Percentiles rank a stretch among this genome's conserved stretches.
Conservation (phyloP, 1,140 invertebrate species). For the Hylaeus anthracinus region DNA sequence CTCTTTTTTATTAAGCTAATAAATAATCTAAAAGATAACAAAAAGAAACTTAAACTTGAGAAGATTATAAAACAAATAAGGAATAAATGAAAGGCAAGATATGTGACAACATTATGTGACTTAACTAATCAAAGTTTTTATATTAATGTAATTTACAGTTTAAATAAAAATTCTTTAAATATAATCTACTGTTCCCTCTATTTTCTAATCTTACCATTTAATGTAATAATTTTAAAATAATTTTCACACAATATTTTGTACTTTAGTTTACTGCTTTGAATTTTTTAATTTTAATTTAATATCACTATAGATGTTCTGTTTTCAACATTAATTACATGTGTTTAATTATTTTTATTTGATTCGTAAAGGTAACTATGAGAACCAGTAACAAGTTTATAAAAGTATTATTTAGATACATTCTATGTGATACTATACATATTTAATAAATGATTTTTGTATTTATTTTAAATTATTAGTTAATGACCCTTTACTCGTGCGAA, state of each 20-base stretch:
- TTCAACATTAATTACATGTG: neutral
- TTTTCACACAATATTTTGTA: neutral
- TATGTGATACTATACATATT: neutral
- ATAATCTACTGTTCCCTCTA: constrained; percentile 53
- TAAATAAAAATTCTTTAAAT: constrained; percentile 58
- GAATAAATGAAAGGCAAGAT: constrained; percentile 17
- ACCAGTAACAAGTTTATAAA: neutral
- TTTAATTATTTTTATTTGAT: neutral
- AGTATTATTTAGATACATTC: neutral
- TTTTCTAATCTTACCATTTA: constrained; percentile 56
- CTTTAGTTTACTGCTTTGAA: constrained; percentile 18
- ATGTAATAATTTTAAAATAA: constrained; percentile 40
- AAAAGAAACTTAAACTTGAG: constrained; percentile 11
- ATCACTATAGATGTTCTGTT: neutral
- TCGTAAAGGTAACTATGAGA: neutral
- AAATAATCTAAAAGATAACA: constrained; percentile 14
- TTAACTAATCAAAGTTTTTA: constrained; percentile 29
- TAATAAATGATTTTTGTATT: neutral
- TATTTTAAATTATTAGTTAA: neutral
- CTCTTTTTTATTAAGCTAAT: constrained; percentile 6
- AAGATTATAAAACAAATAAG: constrained; percentile 23
- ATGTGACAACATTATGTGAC: constrained; percentile 31
- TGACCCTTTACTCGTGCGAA: neutral
- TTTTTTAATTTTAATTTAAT: neutral
- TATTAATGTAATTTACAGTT: constrained; percentile 48